Evolutionary conservation across 2,113 vertebrate genomes (phyloP), one percentile per base, ranked within the genome.

Genomic region (Podocnemis expansa): DNA sequence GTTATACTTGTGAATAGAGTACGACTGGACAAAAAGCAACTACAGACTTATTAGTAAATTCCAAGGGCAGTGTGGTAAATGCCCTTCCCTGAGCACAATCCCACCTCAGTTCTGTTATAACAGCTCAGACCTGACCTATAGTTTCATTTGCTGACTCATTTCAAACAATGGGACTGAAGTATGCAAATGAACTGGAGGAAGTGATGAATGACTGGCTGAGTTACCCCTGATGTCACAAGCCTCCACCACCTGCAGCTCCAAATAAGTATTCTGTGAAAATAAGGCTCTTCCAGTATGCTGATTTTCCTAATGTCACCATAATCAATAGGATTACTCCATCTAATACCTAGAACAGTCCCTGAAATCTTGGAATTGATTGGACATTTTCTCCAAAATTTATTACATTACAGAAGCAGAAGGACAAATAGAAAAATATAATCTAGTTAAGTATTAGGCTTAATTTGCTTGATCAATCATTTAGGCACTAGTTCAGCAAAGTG

Each of bases 101-200:
- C 58, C 29, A 60, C 12, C 29, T 5, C 13, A 60, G 29, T 60
- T 60, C 29, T 60, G 58, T 31, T 29, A 60, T 31, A 60, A 13
- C 1, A 0, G 41, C 82, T 80, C 0, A 0, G 67, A 56, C 54
- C 2, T 45, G 10, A 78, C 8, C 60, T 89, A 78, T 3, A 49
- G 21, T 84, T 84, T 43, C 38, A 22, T 73, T 73, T 54, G 63
- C 25, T 51, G 52, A 24, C 5, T 60, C n/a, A 22, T 31, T 54
- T 73, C 29, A 38, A 51, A 16, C 51, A 75, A 49, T 43, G 63
- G 49, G n/a, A 10, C 14, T 54, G 17, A 19, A 51, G 17, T 47
- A 67, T 12, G 41, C 16, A 1, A 82, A 11, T 60, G 51, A 75
- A 67, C 16, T 38, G 52, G 38, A 43, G 27, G 63, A 11, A 73